Conservation (phyloP, 2,113 vertebrate species). For the Okapia johnstoni region DNA sequence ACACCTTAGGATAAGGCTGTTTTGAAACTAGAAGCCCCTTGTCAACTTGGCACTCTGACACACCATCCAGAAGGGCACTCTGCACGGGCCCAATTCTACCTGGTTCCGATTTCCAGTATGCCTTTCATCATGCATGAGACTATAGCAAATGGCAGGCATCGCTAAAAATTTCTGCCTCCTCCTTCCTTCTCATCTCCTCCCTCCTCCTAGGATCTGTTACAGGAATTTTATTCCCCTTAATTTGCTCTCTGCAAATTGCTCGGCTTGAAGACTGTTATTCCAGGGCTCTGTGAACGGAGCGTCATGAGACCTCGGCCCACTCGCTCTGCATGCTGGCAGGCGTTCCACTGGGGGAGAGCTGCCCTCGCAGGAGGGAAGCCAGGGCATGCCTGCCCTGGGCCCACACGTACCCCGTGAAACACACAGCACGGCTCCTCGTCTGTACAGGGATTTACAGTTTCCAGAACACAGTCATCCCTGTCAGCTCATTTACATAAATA, state of each 20-base stretch:
- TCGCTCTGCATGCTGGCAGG: neutral
- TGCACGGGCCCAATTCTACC: accelerated
- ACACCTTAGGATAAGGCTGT: neutral
- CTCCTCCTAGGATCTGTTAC: slow-evolving; percentile 33
- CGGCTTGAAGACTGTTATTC: slow-evolving; percentile 39
- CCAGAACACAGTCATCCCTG: neutral
- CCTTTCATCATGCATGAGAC: neutral
- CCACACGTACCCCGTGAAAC: neutral
- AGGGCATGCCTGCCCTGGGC: neutral
- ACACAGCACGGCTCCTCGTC: neutral
- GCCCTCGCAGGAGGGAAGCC: neutral
- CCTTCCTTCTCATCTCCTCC: neutral
- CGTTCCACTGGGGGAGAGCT: neutral
- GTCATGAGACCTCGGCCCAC: neutral
- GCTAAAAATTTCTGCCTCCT: neutral
- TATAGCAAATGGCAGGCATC: neutral
- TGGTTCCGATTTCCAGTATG: neutral
- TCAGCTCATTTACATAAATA: neutral
- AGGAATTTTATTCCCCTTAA: slow-evolving; percentile 34
- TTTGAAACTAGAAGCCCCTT: neutral
- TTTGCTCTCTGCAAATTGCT: slow-evolving; percentile 59
- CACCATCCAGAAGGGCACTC: neutral
- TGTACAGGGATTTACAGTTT: neutral
- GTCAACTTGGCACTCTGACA: neutral
- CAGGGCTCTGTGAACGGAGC: neutral